Conservation (phyloP, 2,113 vertebrate species). For the Ptilorrhoa leucosticta region DNA sequence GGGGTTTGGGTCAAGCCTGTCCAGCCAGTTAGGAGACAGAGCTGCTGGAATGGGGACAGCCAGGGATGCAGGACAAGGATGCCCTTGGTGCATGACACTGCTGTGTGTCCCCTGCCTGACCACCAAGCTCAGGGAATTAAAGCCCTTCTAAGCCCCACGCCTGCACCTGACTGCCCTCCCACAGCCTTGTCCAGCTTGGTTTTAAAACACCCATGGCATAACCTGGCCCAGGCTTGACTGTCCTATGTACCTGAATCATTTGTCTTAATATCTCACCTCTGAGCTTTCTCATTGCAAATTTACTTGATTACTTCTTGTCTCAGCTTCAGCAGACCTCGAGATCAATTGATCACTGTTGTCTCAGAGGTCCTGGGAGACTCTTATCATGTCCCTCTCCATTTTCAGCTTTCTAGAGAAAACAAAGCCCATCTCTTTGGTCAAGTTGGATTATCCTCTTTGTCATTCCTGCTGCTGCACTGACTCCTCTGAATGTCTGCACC, state of each 20-base stretch:
- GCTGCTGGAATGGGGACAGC: not conserved
- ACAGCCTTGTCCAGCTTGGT: not conserved
- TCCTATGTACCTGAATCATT: accelerated
- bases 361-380: not conserved
- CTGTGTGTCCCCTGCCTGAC: not conserved
- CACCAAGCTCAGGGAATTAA: not conserved
- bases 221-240: not conserved
- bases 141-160: accelerated
- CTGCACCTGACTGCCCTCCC: not conserved
- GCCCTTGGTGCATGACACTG: accelerated
- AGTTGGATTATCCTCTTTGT: not conserved
- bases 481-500: not conserved
- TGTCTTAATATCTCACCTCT: not conserved
- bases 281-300: not conserved
- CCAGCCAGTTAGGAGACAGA: not conserved
- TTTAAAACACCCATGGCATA: not conserved
- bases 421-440: not conserved
- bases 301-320: not conserved
- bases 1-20: not conserved
- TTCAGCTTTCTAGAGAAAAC: not conserved
- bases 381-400: not conserved
- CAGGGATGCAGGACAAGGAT: not conserved
- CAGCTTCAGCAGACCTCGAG: not conserved
- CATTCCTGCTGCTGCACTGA: not conserved
- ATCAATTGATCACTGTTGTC: not conserved